phyloP scores from a whole-genome alignment of 2,888 invertebrate genomes.

The Tineola bisselliella region DNA sequence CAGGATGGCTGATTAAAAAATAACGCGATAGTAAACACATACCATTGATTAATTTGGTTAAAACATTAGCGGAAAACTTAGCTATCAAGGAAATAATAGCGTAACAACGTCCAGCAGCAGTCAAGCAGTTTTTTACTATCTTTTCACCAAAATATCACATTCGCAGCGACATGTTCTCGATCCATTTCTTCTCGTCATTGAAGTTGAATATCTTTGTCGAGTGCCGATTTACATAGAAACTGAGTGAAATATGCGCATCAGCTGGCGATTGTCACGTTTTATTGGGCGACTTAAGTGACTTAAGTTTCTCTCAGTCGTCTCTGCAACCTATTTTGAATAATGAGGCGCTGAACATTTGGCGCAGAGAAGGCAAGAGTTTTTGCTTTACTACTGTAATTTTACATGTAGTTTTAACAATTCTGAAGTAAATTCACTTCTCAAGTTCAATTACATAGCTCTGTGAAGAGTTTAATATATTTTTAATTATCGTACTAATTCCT shows the following conservation, averaged over 20 bases:
- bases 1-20: no score
- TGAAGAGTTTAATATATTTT: no score
- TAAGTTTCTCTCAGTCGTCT: slow-evolving; percentile 46
- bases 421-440: background rate
- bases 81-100: no score
- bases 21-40: no score
- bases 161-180: background rate
- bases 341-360: slow-evolving; percentile 36
- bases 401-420: background rate
- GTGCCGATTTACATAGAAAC: slow-evolving; percentile 55
- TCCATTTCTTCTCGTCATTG: slow-evolving; percentile 29
- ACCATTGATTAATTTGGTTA: no score
- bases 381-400: background rate
- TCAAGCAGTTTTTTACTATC: background rate
- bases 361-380: slow-evolving; percentile 23
- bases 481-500: no score
- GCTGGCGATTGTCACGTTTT: slow-evolving; percentile 57
- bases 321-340: slow-evolving; percentile 54
- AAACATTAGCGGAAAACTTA: no score
- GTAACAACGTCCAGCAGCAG: no score
- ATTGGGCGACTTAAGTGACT: slow-evolving; percentile 42
- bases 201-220: slow-evolving; percentile 30
- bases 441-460: no score
- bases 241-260: slow-evolving; percentile 60
- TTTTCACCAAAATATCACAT: background rate